These are phyloP conservation scores for Callionymus lyra DNA, from an alignment of 2,113 vertebrate species.

Conservation along the genomic window DNA sequence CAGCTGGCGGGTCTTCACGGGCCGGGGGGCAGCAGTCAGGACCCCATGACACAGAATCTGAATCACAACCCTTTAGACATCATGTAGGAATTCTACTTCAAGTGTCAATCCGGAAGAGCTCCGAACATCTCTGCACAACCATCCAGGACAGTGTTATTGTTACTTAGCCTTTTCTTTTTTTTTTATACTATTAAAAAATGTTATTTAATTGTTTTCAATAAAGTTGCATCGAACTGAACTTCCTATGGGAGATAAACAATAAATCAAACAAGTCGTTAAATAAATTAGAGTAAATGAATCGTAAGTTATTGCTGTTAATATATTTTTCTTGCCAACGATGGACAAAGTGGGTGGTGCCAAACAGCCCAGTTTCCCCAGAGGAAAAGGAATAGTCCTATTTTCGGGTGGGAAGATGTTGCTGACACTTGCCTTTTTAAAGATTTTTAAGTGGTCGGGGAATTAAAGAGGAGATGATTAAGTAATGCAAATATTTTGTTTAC, in stretches of 20 bases:
- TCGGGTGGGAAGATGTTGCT: slow-evolving; percentile 33
- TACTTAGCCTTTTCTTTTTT: slow-evolving; percentile 52
- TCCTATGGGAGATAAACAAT: slow-evolving; percentile 77
- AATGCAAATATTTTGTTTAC: slow-evolving; percentile 57
- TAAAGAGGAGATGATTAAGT: slow-evolving; percentile 46
- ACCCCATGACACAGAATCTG: slow-evolving; percentile 83
- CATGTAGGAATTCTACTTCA: slow-evolving; percentile 71
- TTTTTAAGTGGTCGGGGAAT: slow-evolving; percentile 61
- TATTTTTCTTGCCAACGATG: slow-evolving; percentile 66
- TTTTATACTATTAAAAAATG: slow-evolving; percentile 61
- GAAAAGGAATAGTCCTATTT: slow-evolving; percentile 63
- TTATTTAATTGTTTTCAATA: slow-evolving; percentile 73
- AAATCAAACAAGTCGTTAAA: slow-evolving; percentile 53
- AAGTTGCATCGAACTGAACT: slow-evolving; percentile 69
- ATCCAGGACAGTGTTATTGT: slow-evolving; percentile 74
- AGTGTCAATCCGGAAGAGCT: slow-evolving; percentile 22
- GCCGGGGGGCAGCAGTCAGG: slow-evolving; percentile 76
- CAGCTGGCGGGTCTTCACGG: slow-evolving; percentile 88
- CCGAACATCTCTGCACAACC: slow-evolving; percentile 49
- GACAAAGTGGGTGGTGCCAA: slow-evolving; percentile 46
- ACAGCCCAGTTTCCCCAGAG: slow-evolving; percentile 39
- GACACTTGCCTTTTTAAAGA: slow-evolving; percentile 63
- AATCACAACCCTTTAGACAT: slow-evolving; percentile 94
- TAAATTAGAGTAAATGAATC: slow-evolving; percentile 81
- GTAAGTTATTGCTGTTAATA: slow-evolving; percentile 76